These are phyloP conservation scores for Tetheella fluctuosa DNA, from an alignment of 2,888 invertebrate genomes.

Conservation along the genomic window DNA sequence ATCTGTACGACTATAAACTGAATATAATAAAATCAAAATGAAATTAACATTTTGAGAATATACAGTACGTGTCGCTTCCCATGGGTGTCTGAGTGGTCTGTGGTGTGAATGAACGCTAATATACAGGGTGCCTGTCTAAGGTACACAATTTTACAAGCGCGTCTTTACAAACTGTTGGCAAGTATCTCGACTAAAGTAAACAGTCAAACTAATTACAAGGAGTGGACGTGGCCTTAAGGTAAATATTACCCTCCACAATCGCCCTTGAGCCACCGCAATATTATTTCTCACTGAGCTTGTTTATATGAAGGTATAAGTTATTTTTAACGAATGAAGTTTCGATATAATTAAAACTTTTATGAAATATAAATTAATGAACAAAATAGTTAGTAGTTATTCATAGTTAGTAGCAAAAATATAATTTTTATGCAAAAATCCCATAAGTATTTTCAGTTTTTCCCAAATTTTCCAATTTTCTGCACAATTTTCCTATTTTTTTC, in stretches of 20 bases:
- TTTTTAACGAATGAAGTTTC: not conserved
- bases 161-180: conserved; percentile 29
- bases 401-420: no score
- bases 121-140: conserved; percentile 16
- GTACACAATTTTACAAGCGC: conserved; percentile 27
- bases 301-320: conserved; percentile 1
- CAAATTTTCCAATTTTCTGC: no score
- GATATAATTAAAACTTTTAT: not conserved
- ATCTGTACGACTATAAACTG: no score
- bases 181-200: conserved; percentile 44
- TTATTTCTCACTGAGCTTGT: conserved; percentile 1
- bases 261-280: conserved; percentile 7
- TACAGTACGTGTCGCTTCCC: no score
- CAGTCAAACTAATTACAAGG: conserved; percentile 65
- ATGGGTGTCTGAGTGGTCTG: not conserved
- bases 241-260: conserved; percentile 43
- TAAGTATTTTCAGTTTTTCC: no score
- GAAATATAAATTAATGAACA: not conserved
- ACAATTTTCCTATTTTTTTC: no score
- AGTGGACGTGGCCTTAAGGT: conserved; percentile 44
- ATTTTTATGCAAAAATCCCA: no score
- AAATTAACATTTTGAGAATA: no score
- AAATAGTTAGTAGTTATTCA: no score
- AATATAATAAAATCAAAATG: no score
- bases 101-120: conserved; percentile 2